Evolutionary conservation across 2,113 vertebrate genomes (phyloP).

Genomic region (Microtus oregoni): DNA sequence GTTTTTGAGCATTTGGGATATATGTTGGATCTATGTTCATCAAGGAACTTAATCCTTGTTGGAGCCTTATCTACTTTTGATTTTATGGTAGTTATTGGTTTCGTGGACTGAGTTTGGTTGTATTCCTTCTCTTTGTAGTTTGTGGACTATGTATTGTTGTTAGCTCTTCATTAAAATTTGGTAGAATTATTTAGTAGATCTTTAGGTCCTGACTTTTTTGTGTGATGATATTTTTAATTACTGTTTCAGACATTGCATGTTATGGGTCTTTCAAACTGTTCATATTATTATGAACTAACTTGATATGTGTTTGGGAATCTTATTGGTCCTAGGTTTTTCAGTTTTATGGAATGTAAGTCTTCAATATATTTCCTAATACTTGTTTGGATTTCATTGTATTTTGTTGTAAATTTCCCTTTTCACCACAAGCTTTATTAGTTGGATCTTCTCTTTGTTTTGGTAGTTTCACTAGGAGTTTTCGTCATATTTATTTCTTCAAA

Average conservation of each 20-base stretch:
- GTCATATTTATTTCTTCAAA: background rate
- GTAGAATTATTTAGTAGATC: background rate
- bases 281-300: background rate
- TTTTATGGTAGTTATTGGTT: background rate
- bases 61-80: background rate
- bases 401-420: background rate
- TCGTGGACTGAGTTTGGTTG: background rate
- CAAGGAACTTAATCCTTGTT: background rate
- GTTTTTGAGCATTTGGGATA: background rate
- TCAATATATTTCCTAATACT: background rate
- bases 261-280: background rate
- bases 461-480: background rate
- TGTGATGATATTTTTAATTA: background rate
- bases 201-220: background rate
- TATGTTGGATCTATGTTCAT: background rate
- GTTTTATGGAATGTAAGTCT: background rate
- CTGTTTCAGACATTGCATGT: background rate
- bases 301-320: background rate
- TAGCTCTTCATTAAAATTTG: background rate
- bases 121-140: background rate
- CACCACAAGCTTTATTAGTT: background rate
- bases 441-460: background rate
- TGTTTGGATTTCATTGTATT: background rate
- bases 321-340: background rate
- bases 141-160: background rate